These are phyloP conservation scores for Nephrocerus scutellatus DNA, from an alignment of 2,888 invertebrate species.

Conservation along the genomic window DNA sequence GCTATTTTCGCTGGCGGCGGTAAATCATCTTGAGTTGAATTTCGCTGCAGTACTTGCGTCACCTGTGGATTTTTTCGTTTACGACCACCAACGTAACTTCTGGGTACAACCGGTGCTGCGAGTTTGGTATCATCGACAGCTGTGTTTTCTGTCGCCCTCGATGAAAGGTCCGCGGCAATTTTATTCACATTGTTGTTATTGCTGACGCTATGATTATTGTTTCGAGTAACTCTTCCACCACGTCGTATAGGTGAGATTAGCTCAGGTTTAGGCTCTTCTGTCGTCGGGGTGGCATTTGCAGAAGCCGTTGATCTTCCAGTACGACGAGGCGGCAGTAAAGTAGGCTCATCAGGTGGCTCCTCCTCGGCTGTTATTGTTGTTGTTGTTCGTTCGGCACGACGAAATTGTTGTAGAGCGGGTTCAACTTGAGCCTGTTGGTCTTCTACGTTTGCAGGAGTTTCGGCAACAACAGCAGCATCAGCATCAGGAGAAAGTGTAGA, in stretches of 20 bases:
- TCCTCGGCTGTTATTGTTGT: slow-evolving; percentile 16
- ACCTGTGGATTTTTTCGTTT: slow-evolving; percentile 43
- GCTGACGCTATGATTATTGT: slow-evolving; percentile 32
- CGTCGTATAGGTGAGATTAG: slow-evolving; percentile 26
- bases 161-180: slow-evolving; percentile 37
- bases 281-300: slow-evolving; percentile 2
- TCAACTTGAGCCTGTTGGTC: too few relatives aligned
- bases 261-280: too few relatives aligned
- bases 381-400: background rate
- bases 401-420: too few relatives aligned
- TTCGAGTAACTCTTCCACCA: slow-evolving; percentile 36
- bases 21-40: slow-evolving; percentile 20
- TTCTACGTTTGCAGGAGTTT: too few relatives aligned
- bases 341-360: slow-evolving; percentile 11
- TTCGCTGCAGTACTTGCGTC: slow-evolving; percentile 29
- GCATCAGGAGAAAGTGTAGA: too few relatives aligned
- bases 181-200: slow-evolving; percentile 34
- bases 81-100: slow-evolving; percentile 43
- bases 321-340: slow-evolving; percentile 1
- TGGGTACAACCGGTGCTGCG: slow-evolving; percentile 19
- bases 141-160: slow-evolving; percentile 36
- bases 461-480: too few relatives aligned
- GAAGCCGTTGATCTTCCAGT: too few relatives aligned
- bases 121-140: slow-evolving; percentile 17
- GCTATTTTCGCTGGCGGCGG: slow-evolving; percentile 31